These are phyloP conservation scores for Synanthedon tipuliformis DNA, from an alignment of 2,888 invertebrate genomes.

Conservation along the genomic window DNA sequence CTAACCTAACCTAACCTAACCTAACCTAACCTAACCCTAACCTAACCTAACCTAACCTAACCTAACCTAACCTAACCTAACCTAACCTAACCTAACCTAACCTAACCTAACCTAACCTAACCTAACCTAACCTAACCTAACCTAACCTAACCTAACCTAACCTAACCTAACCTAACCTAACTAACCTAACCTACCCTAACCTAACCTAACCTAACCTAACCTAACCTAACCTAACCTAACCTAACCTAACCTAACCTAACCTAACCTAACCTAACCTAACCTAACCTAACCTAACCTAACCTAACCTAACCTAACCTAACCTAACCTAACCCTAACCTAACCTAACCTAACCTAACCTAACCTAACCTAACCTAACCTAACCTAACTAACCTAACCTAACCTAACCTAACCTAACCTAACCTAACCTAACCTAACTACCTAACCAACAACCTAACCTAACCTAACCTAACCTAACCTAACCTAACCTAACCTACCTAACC, in stretches of 20 bases:
- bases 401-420: slow-evolving; percentile 10
- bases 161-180: slow-evolving; percentile 11
- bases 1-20: slow-evolving; percentile 6
- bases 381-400: slow-evolving; percentile 8
- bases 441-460: slow-evolving; percentile 7
- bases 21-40: slow-evolving; percentile 12
- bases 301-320: slow-evolving; percentile 8
- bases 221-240: slow-evolving; percentile 5
- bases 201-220: slow-evolving; percentile 6
- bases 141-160: slow-evolving; percentile 11
- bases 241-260: background rate
- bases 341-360: slow-evolving; percentile 9
- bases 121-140: slow-evolving; percentile 13
- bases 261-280: background rate
- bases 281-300: slow-evolving; percentile 5
- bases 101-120: slow-evolving; percentile 4
- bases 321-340: slow-evolving; percentile 9
- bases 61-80: slow-evolving; percentile 13
- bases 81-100: slow-evolving; percentile 3
- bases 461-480: slow-evolving; percentile 9
- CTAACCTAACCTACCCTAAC: slow-evolving; percentile 9
- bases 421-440: slow-evolving; percentile 10
- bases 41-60: slow-evolving; percentile 10
- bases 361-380: slow-evolving; percentile 9
- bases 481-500: slow-evolving; percentile 8